Conservation (phyloP, 2,797 vertebrate genomes). For the Chaenodraco wilsoni region DNA sequence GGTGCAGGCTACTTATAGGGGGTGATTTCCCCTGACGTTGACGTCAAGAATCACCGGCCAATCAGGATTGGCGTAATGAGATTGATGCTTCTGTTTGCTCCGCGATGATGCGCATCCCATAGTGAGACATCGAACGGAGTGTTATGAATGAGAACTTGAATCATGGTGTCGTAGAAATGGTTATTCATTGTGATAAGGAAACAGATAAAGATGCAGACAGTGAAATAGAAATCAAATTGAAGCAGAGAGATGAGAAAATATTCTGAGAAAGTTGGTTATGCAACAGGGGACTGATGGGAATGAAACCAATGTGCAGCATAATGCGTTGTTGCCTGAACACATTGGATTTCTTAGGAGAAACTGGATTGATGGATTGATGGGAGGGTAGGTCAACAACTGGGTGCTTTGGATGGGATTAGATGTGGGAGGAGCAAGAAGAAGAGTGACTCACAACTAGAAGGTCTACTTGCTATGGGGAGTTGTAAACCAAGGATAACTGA, state of each 20-base stretch:
- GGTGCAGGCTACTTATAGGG: too few relatives aligned
- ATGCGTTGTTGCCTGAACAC: slow-evolving; percentile 4
- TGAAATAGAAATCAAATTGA: background rate
- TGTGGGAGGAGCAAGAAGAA: background rate
- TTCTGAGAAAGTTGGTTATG: background rate
- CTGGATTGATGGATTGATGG: background rate
- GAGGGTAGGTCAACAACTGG: background rate
- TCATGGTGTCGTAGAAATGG: slow-evolving; percentile 24
- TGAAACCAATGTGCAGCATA: slow-evolving; percentile 16
- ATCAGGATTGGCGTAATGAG: too few relatives aligned
- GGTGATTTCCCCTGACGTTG: too few relatives aligned
- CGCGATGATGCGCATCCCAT: too few relatives aligned
- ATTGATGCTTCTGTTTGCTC: too few relatives aligned
- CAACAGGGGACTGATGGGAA: slow-evolving; percentile 19
- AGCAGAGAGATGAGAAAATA: background rate
- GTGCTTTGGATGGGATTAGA: slow-evolving; percentile 2
- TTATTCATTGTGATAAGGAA: background rate
- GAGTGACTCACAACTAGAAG: slow-evolving; percentile 3
- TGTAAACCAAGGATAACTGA: background rate
- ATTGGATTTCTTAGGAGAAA: background rate
- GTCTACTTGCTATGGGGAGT: background rate
- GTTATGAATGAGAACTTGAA: too few relatives aligned
- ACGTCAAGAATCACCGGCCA: too few relatives aligned
- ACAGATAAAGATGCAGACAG: background rate
- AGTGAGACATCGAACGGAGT: too few relatives aligned